phyloP scores from a whole-genome alignment of 2,797 vertebrate genomes.

The Cirrhinus molitorella region DNA sequence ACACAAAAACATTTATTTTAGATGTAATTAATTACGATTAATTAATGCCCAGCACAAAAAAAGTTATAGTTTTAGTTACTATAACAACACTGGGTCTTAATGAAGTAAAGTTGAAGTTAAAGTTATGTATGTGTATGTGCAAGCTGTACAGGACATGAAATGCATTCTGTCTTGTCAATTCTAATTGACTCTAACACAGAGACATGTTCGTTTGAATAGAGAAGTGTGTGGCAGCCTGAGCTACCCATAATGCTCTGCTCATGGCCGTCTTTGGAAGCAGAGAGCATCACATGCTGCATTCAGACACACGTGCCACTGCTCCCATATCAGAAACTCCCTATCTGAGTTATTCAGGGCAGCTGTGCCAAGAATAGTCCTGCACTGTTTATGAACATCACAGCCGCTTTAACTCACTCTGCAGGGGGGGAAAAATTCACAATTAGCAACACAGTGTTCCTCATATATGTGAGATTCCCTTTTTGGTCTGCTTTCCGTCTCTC shows the following conservation, averaged over 20 bases:
- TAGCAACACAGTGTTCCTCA: not conserved
- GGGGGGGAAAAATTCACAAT: conserved; percentile 28
- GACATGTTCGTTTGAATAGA: conserved; percentile 25
- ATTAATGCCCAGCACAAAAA: too few relatives aligned
- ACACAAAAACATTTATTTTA: too few relatives aligned
- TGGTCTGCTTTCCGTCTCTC: not conserved
- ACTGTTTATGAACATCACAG: conserved; percentile 63
- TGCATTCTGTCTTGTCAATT: not conserved
- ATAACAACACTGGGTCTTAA: not conserved
- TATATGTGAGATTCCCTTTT: conserved; percentile 1
- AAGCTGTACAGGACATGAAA: not conserved
- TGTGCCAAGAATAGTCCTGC: conserved; percentile 63
- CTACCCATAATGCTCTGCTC: conserved; percentile 54
- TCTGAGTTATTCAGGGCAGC: conserved; percentile 64
- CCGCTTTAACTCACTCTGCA: conserved; percentile 42
- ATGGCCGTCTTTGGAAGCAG: conserved; percentile 51
- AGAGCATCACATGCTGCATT: conserved; percentile 58
- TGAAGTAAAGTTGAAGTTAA: not conserved
- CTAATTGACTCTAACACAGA: not conserved
- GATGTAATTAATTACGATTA: too few relatives aligned
- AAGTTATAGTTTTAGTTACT: too few relatives aligned
- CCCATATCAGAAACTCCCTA: conserved; percentile 65
- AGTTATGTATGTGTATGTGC: not conserved
- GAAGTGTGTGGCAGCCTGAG: conserved; percentile 15
- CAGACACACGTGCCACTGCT: conserved; percentile 61